phyloP scores from a whole-genome alignment of 2,888 invertebrate genomes.

The Clistopyga incitator region DNA sequence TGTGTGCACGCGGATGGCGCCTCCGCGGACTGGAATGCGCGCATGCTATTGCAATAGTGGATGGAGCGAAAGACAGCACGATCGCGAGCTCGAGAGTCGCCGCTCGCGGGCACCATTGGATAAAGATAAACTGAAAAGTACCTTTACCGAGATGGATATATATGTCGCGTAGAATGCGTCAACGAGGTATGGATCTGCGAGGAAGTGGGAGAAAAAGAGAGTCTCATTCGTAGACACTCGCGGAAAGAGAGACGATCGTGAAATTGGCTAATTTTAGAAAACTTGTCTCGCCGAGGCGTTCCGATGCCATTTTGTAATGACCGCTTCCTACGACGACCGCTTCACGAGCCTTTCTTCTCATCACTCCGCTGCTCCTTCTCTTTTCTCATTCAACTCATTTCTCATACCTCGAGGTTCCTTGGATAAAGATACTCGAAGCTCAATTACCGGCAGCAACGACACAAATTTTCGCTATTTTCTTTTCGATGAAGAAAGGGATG shows the following conservation, averaged over 20 bases:
- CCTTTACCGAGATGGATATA: conserved; percentile 23
- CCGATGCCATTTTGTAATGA: conserved; percentile 73
- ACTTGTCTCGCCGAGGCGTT: conserved; percentile 72
- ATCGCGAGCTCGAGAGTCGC: neutral
- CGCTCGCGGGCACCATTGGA: conserved; percentile 21
- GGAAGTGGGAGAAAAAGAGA: conserved; percentile 57
- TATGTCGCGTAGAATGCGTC: conserved; percentile 36
- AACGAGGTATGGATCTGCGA: conserved; percentile 22
- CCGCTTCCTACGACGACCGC: conserved; percentile 64
- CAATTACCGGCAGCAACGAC: too few species aligned
- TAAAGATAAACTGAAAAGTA: conserved; percentile 45
- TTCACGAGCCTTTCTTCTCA: conserved; percentile 19
- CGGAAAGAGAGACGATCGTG: conserved; percentile 73
- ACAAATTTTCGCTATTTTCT: too few species aligned
- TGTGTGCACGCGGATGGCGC: conserved; percentile 62
- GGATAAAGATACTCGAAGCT: too few species aligned
- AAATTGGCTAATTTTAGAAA: conserved; percentile 77
- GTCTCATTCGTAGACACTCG: conserved; percentile 72
- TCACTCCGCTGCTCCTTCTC: conserved; percentile 70
- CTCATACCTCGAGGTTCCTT: too few species aligned
- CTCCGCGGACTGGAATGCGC: conserved; percentile 66
- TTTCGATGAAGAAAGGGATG: too few species aligned
- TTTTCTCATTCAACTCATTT: too few species aligned
- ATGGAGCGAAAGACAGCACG: conserved; percentile 54
- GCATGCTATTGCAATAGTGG: conserved; percentile 64